Evolutionary conservation across 2,888 invertebrate genomes (phyloP), one percentile per base, ranked within the genome.

Genomic region (Drosophila cracens): DNA sequence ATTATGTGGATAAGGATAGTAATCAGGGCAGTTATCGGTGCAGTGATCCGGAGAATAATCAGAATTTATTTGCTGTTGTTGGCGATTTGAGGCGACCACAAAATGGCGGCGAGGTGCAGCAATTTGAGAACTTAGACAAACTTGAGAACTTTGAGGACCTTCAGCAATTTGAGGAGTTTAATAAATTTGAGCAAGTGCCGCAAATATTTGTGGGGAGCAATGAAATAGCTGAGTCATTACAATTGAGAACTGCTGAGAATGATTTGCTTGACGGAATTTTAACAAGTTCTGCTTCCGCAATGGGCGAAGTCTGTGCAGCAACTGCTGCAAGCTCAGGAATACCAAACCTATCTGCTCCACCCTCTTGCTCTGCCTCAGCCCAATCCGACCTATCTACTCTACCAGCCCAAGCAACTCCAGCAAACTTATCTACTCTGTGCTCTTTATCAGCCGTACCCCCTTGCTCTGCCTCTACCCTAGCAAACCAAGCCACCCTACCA

Each of bases 1-100:
- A 46, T 27, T 16, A 8, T 33, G 13, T 7, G 34, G 34, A 31
- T 31, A 40, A 40, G 29, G 10, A 25, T 10, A 56, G 38, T 7
- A 40, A 16, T 21, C 25, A 1, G 8, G 18, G 38, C 18, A 18
- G 36, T 34, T 16, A 36, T 43, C 21, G 21, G 13, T 5, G 6
- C 43, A 31, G 25, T 13, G 31, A n/a, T 11, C 40, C 27, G 10
- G 62, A 53, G 2, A 31, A 57, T 27, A 81, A 76, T 72, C 16
- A 25, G 16, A 79, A 74, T 72, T 21, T 89, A 2, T 87, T 87
- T 29, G 69, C 86, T 4, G 73, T 87, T 7, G 79, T 87, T 27
- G 86, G 86, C 1, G 70, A 84, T 11, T n/a, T 84, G 1, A 83
- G 76, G 63, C 71, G 57, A 40, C 13, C 29, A 2, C 59, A 64